Conservation (phyloP, 37 sponge, comb jelly and placozoan species). For the Beroe forskalii region DNA sequence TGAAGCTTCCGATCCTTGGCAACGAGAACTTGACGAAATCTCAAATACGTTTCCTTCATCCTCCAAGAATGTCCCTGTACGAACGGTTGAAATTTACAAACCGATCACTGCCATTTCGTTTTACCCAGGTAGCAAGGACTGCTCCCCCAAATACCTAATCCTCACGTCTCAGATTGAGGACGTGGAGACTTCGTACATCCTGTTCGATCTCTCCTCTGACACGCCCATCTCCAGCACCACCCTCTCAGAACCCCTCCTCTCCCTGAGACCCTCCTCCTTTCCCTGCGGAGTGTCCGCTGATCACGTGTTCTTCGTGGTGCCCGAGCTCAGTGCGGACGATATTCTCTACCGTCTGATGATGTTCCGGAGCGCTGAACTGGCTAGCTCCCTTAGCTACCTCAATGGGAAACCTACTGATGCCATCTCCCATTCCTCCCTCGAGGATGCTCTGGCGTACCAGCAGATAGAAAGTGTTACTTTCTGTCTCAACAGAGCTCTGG, state of each 20-base stretch:
- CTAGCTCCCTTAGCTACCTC: slow-evolving; percentile 6
- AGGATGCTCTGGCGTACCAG: slow-evolving; percentile 39
- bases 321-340: background rate
- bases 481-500: slow-evolving; percentile 24
- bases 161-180: slow-evolving; percentile 22
- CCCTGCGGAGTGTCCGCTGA: slow-evolving; percentile 5
- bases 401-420: slow-evolving; percentile 44
- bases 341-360: slow-evolving; percentile 1
- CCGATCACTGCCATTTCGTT: background rate
- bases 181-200: slow-evolving; percentile 21
- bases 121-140: background rate
- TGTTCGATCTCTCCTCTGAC: background rate
- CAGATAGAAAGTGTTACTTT: slow-evolving; percentile 57
- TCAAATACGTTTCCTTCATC: background rate
- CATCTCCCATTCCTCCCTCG: slow-evolving; percentile 42
- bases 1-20: background rate
- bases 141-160: background rate
- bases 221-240: background rate
- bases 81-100: background rate
- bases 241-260: background rate
- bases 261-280: background rate
- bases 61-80: background rate
- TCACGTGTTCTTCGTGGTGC: background rate
- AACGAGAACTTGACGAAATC: background rate
- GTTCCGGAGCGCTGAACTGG: slow-evolving; percentile 40